Conservation (phyloP, 2,113 vertebrate genomes). For the Gambusia holbrooki region DNA sequence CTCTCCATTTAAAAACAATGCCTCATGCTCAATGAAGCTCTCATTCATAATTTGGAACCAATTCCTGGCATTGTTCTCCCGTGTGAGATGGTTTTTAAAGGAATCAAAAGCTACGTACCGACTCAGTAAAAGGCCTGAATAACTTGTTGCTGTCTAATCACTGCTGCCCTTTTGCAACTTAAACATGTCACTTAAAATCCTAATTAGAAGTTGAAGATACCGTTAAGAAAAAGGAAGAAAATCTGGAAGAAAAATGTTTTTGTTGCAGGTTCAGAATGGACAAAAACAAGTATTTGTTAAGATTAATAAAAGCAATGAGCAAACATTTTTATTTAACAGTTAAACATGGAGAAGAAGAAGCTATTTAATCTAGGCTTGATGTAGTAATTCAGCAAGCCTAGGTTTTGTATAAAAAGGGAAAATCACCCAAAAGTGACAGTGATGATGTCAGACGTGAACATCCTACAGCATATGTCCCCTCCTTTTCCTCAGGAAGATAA, state of each 20-base stretch:
- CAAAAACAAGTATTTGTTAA: no score
- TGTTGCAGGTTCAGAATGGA: neutral
- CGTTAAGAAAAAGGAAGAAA: neutral
- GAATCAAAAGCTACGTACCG: neutral
- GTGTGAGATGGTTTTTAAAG: neutral
- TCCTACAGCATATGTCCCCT: conserved; percentile 18
- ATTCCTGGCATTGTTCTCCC: no score
- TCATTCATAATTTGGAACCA: no score
- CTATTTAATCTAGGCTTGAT: conserved; percentile 4
- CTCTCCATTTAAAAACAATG: neutral
- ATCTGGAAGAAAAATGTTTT: neutral
- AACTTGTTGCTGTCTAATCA: neutral
- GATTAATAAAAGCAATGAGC: neutral
- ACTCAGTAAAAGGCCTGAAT: neutral
- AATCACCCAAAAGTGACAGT: conserved; percentile 16
- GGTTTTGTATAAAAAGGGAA: conserved; percentile 22
- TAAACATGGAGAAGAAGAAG: neutral
- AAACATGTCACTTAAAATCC: neutral
- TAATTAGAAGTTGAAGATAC: neutral
- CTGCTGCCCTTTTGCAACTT: neutral
- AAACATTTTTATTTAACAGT: neutral
- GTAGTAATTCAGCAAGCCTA: neutral
- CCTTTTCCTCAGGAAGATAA: conserved; percentile 59
- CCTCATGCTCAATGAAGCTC: neutral
- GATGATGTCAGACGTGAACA: conserved; percentile 39